Evolutionary conservation across 2,797 vertebrate genomes (phyloP).

Genomic region (Eptatretus atami): DNA sequence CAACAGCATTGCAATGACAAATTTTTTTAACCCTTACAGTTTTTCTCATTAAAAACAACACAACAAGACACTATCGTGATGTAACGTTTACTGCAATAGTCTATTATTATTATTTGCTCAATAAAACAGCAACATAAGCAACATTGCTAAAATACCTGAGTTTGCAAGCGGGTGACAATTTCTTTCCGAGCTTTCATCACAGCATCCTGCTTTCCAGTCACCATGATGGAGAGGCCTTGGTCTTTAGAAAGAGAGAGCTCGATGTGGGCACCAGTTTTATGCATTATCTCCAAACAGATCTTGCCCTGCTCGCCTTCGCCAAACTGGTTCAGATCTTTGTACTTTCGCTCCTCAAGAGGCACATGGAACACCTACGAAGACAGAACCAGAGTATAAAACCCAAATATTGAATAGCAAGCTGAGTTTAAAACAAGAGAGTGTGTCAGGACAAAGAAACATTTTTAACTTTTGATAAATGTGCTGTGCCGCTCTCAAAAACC

Average conservation of each 20-base stretch:
- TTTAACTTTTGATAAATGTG: too few relatives aligned
- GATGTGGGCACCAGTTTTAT: constrained; percentile 83
- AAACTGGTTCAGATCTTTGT: constrained; percentile 86
- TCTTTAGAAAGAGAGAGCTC: constrained; percentile 96
- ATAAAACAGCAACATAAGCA: too few relatives aligned
- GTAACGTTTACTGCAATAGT: too few relatives aligned
- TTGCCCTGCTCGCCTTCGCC: constrained; percentile 84
- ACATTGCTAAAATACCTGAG: constrained; percentile 27
- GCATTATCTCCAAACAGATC: constrained; percentile 98
- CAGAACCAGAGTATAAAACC: background rate
- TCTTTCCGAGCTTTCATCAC: constrained; percentile 99
- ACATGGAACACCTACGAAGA: constrained; percentile 65
- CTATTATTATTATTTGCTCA: too few relatives aligned
- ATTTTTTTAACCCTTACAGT: too few relatives aligned
- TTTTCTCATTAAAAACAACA: too few relatives aligned
- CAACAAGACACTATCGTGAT: too few relatives aligned
- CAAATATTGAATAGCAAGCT: too few relatives aligned
- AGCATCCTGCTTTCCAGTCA: constrained; percentile 79
- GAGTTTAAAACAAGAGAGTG: too few relatives aligned
- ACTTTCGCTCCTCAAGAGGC: constrained; percentile 87
- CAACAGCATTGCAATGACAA: too few relatives aligned
- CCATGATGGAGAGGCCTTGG: constrained; percentile 98
- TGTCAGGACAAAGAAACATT: too few relatives aligned
- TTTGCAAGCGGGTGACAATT: constrained; percentile 91
- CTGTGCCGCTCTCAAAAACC: too few relatives aligned